Conservation (phyloP, 2,113 vertebrate genomes). For the Tauraco erythrolophus region DNA sequence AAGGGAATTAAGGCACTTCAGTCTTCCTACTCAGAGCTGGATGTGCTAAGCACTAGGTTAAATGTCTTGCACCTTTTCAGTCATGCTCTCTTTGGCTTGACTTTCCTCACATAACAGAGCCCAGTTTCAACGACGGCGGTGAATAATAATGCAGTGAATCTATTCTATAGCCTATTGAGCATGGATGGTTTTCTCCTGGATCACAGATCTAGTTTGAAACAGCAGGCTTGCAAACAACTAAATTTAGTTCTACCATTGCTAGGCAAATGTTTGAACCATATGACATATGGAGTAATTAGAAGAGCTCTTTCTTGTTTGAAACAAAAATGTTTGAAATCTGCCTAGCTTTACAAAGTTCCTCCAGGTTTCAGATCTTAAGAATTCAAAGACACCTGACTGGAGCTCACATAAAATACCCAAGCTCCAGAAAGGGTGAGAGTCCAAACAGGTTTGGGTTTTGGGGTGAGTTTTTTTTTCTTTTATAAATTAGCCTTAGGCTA, state of each 20-base stretch:
- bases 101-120: not conserved
- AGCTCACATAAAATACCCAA: not conserved
- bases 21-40: not conserved
- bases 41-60: not conserved
- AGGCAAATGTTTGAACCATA: not conserved
- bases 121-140: accelerated
- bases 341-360: not conserved
- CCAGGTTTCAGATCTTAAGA: not conserved
- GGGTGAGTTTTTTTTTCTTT: accelerated
- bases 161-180: not conserved
- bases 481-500: not conserved
- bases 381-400: not conserved
- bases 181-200: not conserved
- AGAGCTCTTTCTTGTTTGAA: not conserved
- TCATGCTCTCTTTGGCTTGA: not conserved
- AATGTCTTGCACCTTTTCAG: not conserved
- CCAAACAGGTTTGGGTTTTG: not conserved
- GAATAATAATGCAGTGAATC: not conserved
- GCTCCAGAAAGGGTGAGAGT: not conserved
- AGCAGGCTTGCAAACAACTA: not conserved
- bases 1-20: not conserved
- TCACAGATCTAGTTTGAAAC: not conserved
- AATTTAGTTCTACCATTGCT: not conserved
- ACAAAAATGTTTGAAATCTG: not conserved
- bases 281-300: not conserved